Evolutionary conservation across 2,888 invertebrate species (phyloP).

Genomic region (Dryocosmus kuriphilus): DNA sequence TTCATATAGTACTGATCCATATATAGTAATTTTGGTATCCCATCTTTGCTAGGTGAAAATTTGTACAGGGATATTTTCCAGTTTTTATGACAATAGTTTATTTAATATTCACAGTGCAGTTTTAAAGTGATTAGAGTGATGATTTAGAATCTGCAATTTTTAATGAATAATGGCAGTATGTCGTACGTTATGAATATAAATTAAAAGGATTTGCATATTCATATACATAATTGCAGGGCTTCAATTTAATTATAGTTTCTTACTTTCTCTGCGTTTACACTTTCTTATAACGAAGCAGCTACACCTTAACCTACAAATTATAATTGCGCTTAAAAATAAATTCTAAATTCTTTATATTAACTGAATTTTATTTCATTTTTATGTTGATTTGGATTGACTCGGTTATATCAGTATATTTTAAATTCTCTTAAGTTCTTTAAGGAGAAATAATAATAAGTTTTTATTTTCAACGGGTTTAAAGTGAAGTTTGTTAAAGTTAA

Average conservation of each 20-base stretch:
- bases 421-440: neutral
- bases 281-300: constrained; percentile 6
- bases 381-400: too few relatives aligned
- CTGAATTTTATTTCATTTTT: neutral
- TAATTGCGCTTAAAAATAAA: neutral
- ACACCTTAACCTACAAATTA: neutral
- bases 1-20: too few relatives aligned
- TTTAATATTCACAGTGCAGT: too few relatives aligned
- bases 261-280: constrained; percentile 5
- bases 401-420: too few relatives aligned
- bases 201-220: neutral
- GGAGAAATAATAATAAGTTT: neutral
- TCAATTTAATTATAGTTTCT: constrained; percentile 1
- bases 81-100: too few relatives aligned
- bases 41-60: too few relatives aligned
- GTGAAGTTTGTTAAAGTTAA: neutral
- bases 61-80: neutral
- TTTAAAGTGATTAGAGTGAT: neutral
- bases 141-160: neutral
- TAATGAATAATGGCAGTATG: neutral
- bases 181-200: neutral
- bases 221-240: neutral
- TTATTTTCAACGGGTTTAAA: neutral
- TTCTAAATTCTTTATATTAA: neutral
- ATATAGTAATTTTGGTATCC: too few relatives aligned